Evolutionary conservation across 2,888 invertebrate genomes (phyloP).

Genomic region (Chymomyza amoena): DNA sequence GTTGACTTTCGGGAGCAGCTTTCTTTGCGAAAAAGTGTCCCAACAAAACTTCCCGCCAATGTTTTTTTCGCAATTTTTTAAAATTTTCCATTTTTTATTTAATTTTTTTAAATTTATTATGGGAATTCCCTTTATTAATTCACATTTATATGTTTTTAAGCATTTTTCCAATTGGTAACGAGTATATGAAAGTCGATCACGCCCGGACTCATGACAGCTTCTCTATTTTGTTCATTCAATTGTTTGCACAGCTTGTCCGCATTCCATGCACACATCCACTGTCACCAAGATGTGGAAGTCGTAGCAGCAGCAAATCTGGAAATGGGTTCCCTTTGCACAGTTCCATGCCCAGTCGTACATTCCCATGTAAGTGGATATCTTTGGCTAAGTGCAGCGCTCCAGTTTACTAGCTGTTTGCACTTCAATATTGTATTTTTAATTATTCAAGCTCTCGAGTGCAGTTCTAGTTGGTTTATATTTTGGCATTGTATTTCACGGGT

Average conservation of each 20-base stretch:
- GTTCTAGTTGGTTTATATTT: constrained; percentile 15
- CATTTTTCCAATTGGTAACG: too few relatives aligned
- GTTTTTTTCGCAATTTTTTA: too few relatives aligned
- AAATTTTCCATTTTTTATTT: too few relatives aligned
- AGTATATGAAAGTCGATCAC: too few relatives aligned
- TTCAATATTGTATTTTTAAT: constrained; percentile 62
- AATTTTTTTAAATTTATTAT: too few relatives aligned
- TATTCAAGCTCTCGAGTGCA: constrained; percentile 57
- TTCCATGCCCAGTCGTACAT: not conserved
- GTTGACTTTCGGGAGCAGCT: too few relatives aligned
- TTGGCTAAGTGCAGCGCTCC: constrained; percentile 54
- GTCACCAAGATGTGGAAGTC: constrained; percentile 24
- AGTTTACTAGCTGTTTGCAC: constrained; percentile 55
- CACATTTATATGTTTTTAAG: too few relatives aligned
- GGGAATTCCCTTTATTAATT: too few relatives aligned
- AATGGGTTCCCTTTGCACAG: constrained; percentile 4
- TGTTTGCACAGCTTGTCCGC: constrained; percentile 65
- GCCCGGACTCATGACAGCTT: too few relatives aligned
- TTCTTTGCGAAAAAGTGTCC: too few relatives aligned
- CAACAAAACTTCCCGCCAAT: too few relatives aligned
- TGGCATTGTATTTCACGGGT: not conserved
- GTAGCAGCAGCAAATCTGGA: not conserved
- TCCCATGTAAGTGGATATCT: constrained; percentile 59
- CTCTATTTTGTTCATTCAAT: constrained; percentile 31
- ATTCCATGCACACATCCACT: constrained; percentile 30